phyloP scores from a whole-genome alignment of 2,888 invertebrate genomes.

The Eulithis prunata region DNA sequence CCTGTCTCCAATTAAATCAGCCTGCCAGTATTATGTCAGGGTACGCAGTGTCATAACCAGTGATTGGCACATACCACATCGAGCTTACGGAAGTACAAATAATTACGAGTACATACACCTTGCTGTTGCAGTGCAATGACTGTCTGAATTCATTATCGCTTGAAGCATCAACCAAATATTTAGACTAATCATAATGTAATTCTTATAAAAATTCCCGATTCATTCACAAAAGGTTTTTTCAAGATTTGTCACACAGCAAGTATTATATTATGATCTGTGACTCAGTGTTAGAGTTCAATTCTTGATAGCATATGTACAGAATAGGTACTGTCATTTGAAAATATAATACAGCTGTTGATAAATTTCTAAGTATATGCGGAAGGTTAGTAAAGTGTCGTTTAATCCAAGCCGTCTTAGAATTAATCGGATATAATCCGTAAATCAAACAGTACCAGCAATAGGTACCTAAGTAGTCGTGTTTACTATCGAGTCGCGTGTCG shows the following conservation, averaged over 20 bases:
- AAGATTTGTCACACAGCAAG: too few relatives aligned
- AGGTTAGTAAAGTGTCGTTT: not conserved
- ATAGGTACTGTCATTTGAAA: too few relatives aligned
- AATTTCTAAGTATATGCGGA: not conserved
- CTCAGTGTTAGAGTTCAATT: too few relatives aligned
- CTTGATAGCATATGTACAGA: too few relatives aligned
- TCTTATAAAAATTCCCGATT: too few relatives aligned
- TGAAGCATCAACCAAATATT: not conserved
- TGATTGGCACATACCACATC: slow-evolving; percentile 27
- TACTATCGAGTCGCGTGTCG: slow-evolving; percentile 34
- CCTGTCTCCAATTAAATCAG: slow-evolving; percentile 23
- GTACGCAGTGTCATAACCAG: slow-evolving; percentile 26
- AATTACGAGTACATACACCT: slow-evolving; percentile 33
- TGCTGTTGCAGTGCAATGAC: slow-evolving; percentile 23
- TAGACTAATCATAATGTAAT: too few relatives aligned
- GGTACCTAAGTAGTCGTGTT: slow-evolving; percentile 9
- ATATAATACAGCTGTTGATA: too few relatives aligned
- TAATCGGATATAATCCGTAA: slow-evolving; percentile 22
- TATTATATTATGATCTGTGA: too few relatives aligned
- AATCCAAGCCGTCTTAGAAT: slow-evolving; percentile 12
- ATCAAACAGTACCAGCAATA: slow-evolving; percentile 34
- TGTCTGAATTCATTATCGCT: slow-evolving; percentile 18
- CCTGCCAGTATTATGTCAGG: slow-evolving; percentile 32
- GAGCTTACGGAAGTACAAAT: slow-evolving; percentile 35
- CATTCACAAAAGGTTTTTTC: too few relatives aligned